A percentile compares a stretch with the other conserved stretches of the same genome.
Conservation (phyloP, 2,888 invertebrate species). For the Lathronympha strigana region DNA sequence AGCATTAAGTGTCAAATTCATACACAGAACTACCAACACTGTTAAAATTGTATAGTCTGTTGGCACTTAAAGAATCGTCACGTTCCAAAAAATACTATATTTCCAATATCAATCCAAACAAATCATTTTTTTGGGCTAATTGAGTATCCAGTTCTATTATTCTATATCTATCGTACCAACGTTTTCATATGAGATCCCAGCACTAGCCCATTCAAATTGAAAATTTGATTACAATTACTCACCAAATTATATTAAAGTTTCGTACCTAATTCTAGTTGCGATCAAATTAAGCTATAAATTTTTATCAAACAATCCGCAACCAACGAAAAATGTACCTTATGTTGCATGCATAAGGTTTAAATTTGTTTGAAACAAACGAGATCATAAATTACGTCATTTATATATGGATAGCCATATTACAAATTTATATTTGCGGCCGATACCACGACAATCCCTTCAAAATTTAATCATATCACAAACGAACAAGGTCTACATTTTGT, state of each 20-base stretch:
- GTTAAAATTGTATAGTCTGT: too few species aligned
- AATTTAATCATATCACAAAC: not conserved
- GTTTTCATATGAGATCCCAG: too few species aligned
- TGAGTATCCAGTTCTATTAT: too few species aligned
- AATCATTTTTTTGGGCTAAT: too few species aligned
- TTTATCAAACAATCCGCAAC: not conserved
- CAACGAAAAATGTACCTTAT: not conserved
- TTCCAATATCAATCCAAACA: too few species aligned
- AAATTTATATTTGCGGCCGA: constrained; percentile 21
- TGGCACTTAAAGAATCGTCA: too few species aligned
- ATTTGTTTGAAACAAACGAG: not conserved
- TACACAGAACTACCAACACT: too few species aligned
- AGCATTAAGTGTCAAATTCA: too few species aligned
- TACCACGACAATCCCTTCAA: not conserved
- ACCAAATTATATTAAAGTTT: constrained; percentile 47
- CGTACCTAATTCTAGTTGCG: constrained; percentile 49
- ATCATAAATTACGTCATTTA: constrained; percentile 39
- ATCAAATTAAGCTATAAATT: constrained; percentile 49
- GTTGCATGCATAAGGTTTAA: not conserved
- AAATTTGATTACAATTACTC: constrained; percentile 32
- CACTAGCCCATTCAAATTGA: constrained; percentile 44
- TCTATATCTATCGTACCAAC: too few species aligned
- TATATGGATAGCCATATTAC: constrained; percentile 8
- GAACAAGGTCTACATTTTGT: not conserved
- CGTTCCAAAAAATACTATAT: too few species aligned